These are phyloP conservation scores for Lethrus apterus DNA, from an alignment of 1,140 invertebrate genomes.

Conservation along the genomic window DNA sequence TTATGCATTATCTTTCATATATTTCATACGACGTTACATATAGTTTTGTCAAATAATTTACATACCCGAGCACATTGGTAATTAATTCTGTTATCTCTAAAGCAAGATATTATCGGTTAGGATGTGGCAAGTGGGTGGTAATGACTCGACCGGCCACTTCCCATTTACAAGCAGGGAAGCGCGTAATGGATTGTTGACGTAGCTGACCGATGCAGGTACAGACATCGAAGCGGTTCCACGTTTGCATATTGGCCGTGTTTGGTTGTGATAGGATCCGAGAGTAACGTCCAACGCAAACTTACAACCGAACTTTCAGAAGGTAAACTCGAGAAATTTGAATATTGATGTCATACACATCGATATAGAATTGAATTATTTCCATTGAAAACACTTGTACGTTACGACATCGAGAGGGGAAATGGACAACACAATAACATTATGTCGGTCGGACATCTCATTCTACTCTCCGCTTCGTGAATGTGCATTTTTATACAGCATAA, in stretches of 20 bases:
- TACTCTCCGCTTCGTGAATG: conserved; percentile 20
- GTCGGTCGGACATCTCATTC: conserved; percentile 15
- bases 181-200: conserved; percentile 40
- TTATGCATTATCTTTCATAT: no score
- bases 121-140: no score
- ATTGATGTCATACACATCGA: conserved; percentile 32
- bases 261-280: conserved; percentile 34
- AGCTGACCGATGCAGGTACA: conserved; percentile 41
- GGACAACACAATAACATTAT: conserved; percentile 29
- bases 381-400: conserved; percentile 20
- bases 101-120: no score
- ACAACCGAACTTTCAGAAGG: conserved; percentile 31
- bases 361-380: conserved; percentile 24
- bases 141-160: no score
- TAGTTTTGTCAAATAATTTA: no score
- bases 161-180: conserved; percentile 21
- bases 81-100: no score
- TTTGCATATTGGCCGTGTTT: conserved; percentile 38
- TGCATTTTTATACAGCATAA: conserved; percentile 27
- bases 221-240: conserved; percentile 24
- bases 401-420: conserved; percentile 13
- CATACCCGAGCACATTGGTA: no score
- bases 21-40: no score
- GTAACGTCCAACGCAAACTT: conserved; percentile 36
- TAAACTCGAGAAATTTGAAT: conserved; percentile 36